phyloP scores from a whole-genome alignment of 2,113 vertebrate species.

The Columba janthina region DNA sequence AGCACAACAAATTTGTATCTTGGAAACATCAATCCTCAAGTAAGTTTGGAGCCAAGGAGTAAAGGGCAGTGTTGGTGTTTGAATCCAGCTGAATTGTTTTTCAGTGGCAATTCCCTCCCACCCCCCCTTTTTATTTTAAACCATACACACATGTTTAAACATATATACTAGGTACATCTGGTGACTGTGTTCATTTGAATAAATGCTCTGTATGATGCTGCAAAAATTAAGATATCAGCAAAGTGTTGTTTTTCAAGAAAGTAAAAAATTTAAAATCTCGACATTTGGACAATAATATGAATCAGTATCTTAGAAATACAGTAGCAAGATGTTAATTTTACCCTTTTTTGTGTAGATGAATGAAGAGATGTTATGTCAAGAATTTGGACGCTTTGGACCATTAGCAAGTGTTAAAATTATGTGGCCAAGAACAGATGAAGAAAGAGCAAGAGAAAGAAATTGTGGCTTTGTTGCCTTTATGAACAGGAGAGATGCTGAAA shows the following conservation, averaged over 20 bases:
- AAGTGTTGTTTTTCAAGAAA: not conserved
- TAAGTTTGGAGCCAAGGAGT: conserved; percentile 38
- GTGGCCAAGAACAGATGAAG: conserved; percentile 99
- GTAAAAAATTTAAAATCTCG: not conserved
- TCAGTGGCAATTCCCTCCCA: not conserved
- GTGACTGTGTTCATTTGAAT: not conserved
- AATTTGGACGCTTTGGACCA: conserved; percentile 97
- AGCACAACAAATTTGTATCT: conserved; percentile 98
- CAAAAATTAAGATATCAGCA: not conserved
- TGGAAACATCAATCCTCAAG: conserved; percentile 99
- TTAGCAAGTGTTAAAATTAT: conserved; percentile 99
- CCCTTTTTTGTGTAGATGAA: conserved; percentile 86
- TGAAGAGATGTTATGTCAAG: conserved; percentile 98
- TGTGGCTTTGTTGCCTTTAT: conserved; percentile 99
- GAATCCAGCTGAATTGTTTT: not conserved
- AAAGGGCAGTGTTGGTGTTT: not conserved
- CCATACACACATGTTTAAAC: not conserved
- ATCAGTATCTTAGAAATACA: not conserved
- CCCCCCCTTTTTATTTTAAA: not conserved
- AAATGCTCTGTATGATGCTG: not conserved
- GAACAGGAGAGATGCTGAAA: conserved; percentile 98
- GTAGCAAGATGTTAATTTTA: not conserved
- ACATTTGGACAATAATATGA: not conserved
- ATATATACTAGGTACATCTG: not conserved
- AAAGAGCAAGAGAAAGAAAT: conserved; percentile 97